Conservation (phyloP, 2,888 invertebrate genomes). For the Plusia festucae region DNA sequence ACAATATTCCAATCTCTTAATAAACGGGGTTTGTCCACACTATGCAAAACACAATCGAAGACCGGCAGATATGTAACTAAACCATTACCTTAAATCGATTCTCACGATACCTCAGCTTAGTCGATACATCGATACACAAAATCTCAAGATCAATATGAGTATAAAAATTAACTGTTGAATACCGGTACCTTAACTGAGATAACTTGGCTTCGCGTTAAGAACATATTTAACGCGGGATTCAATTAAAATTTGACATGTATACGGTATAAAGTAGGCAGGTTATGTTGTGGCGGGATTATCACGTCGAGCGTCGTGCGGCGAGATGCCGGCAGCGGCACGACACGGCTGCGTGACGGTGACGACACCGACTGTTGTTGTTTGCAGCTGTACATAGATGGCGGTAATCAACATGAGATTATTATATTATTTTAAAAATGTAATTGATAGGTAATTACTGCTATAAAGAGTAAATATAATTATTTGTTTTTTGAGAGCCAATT, state of each 20-base stretch:
- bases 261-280: conserved; percentile 65
- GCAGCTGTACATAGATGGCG: conserved; percentile 23
- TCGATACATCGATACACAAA: conserved; percentile 21
- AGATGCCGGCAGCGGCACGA: too few species aligned
- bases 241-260: conserved; percentile 83
- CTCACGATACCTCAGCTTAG: conserved; percentile 43
- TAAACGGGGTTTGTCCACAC: too few species aligned
- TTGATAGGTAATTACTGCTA: too few species aligned
- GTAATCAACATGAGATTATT: too few species aligned
- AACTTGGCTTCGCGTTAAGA: conserved; percentile 66
- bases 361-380: conserved; percentile 15
- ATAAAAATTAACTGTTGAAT: conserved; percentile 31
- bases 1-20: not conserved
- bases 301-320: conserved; percentile 28
- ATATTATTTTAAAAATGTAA: too few species aligned
- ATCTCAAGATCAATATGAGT: conserved; percentile 42
- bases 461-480: too few species aligned
- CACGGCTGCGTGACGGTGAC: conserved; percentile 16
- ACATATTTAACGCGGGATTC: conserved; percentile 78
- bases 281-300: conserved; percentile 57
- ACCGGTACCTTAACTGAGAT: conserved; percentile 43
- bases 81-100: conserved; percentile 51
- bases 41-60: not conserved
- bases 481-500: too few species aligned
- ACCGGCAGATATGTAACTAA: conserved; percentile 13